Evolutionary conservation across 2,797 vertebrate species (phyloP).

Genomic region (Cirrhinus molitorella): DNA sequence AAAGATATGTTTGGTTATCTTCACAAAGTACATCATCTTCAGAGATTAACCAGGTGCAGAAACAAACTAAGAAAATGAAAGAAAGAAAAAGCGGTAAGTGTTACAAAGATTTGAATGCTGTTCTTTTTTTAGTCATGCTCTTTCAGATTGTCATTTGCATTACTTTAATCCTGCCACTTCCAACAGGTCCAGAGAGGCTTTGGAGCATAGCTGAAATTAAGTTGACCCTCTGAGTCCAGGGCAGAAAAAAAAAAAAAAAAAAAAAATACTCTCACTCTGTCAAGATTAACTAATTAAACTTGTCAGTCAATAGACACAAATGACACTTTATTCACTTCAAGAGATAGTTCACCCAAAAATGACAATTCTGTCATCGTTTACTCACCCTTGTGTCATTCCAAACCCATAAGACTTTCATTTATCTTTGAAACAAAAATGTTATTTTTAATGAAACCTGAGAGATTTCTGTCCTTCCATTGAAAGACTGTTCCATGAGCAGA

Average conservation of each 20-base stretch:
- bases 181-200: conserved; percentile 69
- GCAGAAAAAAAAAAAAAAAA: conserved; percentile 69
- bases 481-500: neutral
- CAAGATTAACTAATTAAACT: conserved; percentile 64
- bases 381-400: neutral
- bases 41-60: conserved; percentile 50
- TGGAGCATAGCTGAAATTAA: conserved; percentile 70
- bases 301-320: conserved; percentile 53
- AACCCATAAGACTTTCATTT: neutral
- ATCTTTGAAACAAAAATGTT: neutral
- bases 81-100: neutral
- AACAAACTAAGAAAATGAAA: conserved; percentile 30
- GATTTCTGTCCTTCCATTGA: neutral
- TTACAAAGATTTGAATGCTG: neutral
- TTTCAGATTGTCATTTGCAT: conserved; percentile 65
- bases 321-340: conserved; percentile 24
- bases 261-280: conserved; percentile 61
- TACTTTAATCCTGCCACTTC: conserved; percentile 70
- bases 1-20: conserved; percentile 13
- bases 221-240: conserved; percentile 73
- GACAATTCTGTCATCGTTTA: neutral
- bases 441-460: neutral
- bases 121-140: conserved; percentile 52
- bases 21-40: conserved; percentile 4
- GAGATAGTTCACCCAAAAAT: neutral